Conservation (phyloP, 2,888 invertebrate genomes). For the Trilocha varians region DNA sequence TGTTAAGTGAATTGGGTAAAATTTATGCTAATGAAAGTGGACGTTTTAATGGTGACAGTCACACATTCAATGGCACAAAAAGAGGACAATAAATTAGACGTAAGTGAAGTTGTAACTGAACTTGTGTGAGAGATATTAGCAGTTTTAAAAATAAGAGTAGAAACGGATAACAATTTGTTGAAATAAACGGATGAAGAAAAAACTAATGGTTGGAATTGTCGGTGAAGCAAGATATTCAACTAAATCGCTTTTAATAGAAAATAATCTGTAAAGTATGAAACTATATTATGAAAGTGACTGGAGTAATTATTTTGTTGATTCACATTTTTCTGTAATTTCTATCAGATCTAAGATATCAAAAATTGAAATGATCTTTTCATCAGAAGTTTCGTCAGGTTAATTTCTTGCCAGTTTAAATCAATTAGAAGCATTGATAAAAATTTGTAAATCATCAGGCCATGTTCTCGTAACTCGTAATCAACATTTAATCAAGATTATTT, state of each 20-base stretch:
- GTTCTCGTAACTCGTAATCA: too few relatives aligned
- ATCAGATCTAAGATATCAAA: too few relatives aligned
- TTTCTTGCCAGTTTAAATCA: too few relatives aligned
- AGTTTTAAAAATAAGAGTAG: neutral
- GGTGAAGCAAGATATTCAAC: neutral
- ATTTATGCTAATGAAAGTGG: neutral
- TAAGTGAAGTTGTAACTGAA: neutral
- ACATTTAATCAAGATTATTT: too few relatives aligned
- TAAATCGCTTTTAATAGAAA: neutral
- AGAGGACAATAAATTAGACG: neutral
- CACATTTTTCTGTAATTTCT: too few relatives aligned
- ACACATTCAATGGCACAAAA: neutral
- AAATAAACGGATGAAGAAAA: neutral
- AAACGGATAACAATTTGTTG: neutral
- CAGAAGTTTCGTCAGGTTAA: too few relatives aligned
- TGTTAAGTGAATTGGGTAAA: slow-evolving; percentile 6
- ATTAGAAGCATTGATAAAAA: too few relatives aligned
- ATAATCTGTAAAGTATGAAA: neutral
- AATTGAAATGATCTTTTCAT: too few relatives aligned
- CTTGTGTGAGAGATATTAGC: neutral
- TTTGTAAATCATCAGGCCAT: too few relatives aligned
- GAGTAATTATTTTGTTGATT: too few relatives aligned
- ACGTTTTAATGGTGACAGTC: neutral
- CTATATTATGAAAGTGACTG: neutral
- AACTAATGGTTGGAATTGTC: neutral